phyloP scores from a whole-genome alignment of 1,140 invertebrate genomes.

The Gonioctena quinquepunctata region DNA sequence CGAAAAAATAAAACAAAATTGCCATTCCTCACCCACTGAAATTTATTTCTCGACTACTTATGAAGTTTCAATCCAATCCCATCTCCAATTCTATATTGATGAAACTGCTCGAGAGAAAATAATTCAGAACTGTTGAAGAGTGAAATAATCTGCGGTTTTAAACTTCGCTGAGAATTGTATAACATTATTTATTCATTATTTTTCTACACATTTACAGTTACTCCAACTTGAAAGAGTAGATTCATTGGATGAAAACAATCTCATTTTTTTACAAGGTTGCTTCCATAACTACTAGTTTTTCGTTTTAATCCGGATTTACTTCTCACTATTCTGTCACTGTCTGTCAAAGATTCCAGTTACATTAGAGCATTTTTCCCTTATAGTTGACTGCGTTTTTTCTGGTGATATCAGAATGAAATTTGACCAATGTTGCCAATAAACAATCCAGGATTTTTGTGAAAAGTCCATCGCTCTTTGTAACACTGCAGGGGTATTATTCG shows the following conservation, averaged over 20 bases:
- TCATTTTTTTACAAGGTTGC: background rate
- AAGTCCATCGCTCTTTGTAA: no score
- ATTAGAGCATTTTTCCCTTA: no score
- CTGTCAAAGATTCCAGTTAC: no score
- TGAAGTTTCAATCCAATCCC: background rate
- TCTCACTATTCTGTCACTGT: no score
- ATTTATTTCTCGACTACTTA: background rate
- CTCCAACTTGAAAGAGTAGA: background rate
- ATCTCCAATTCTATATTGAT: background rate
- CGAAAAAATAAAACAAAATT: background rate
- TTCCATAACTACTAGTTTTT: background rate
- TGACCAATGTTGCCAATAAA: no score
- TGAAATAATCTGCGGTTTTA: background rate
- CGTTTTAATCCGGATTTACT: no score
- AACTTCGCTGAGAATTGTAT: background rate
- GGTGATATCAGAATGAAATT: no score
- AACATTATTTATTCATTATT: conserved; percentile 14
- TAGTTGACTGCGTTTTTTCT: no score
- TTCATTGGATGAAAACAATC: background rate
- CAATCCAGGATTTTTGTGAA: no score
- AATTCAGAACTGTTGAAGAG: background rate
- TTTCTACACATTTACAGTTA: conserved; percentile 23
- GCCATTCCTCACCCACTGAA: background rate
- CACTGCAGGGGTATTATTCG: no score
- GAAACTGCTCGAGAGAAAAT: background rate